Evolutionary conservation across 2,888 invertebrate species (phyloP).

Genomic region (Homarus gammarus): DNA sequence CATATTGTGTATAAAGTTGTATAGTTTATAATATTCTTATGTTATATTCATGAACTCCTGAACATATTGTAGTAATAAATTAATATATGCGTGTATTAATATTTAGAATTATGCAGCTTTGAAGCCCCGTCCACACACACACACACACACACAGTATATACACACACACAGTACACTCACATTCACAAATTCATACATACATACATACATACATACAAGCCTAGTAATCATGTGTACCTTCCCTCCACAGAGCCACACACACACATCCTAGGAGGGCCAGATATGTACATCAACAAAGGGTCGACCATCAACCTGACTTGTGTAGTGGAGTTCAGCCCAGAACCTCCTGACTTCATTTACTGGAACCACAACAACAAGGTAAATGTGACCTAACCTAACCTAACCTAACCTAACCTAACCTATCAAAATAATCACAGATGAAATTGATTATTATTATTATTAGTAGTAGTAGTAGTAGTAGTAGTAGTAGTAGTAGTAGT

Average conservation of each 20-base stretch:
- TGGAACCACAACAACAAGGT: conserved; percentile 97
- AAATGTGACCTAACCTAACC: conserved; percentile 77
- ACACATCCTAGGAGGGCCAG: conserved; percentile 94
- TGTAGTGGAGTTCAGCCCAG: conserved; percentile 93
- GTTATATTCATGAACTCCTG: too few species aligned
- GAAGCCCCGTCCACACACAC: not conserved
- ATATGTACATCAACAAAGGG: conserved; percentile 94
- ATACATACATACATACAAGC: conserved; percentile 7
- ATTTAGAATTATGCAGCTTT: not conserved
- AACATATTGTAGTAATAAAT: too few species aligned
- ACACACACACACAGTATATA: too few species aligned
- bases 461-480: not conserved
- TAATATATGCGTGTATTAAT: too few species aligned
- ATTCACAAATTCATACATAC: conserved; percentile 22
- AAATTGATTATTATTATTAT: too few species aligned
- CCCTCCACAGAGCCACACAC: conserved; percentile 93
- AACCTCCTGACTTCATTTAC: conserved; percentile 95
- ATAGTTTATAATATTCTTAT: too few species aligned
- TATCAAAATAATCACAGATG: not conserved
- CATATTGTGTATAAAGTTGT: too few species aligned
- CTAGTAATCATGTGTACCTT: not conserved
- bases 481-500: not conserved
- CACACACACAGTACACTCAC: too few species aligned
- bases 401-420: not conserved
- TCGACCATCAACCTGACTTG: conserved; percentile 97